Evolutionary conservation across 2,113 vertebrate genomes (phyloP), one percentile per base, ranked within the genome.

Genomic region (Alosa alosa): DNA sequence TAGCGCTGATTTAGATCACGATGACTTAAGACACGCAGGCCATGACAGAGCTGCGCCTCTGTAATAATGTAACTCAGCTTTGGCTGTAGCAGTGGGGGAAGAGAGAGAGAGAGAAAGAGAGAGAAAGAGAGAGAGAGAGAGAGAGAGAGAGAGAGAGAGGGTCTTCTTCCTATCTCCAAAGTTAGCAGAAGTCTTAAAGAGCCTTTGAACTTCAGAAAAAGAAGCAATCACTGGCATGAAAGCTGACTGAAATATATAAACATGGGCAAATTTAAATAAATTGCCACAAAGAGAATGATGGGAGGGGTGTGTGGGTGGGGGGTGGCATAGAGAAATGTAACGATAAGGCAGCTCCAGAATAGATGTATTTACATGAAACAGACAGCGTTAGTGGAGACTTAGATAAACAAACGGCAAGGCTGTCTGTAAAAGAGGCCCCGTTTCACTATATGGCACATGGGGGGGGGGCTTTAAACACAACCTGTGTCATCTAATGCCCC

Each of bases 311-410:
- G 20, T 47, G 41, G 11, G 36, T 3, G 68, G 36, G 72, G 72
- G 72, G 31, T 92, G 90, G 91, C 92, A 91, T 88, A 57, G 89
- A 93, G 93, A 93, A 93, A 91, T 92, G 90, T 91, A 93, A 93
- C 39, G 93, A 95, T 94, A 94, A 94, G 92, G 86, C 90, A 84
- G 91, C 89, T 89, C 89, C 90, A 92, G 91, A 87, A 91, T 92
- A 93, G 92, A 94, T 93, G 92, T 93, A 50, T 95, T 93, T 94
- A 94, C 93, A 94, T 93, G 92, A 94, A 94, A 93, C 91, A 92
- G 93, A 92, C 93, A 92, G 92, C 88, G 85, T 91, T 91, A 41
- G 72, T 11, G 8, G 36, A 78, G 31, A 72, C 25, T 90, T 87
- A 93, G 93, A 94, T 94, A 93, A 94, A 78, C 25, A 72, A 78